Base-by-base conservation (phyloP, 2,113 vertebrate genomes). In the Eubucco bourcierii region DNA sequence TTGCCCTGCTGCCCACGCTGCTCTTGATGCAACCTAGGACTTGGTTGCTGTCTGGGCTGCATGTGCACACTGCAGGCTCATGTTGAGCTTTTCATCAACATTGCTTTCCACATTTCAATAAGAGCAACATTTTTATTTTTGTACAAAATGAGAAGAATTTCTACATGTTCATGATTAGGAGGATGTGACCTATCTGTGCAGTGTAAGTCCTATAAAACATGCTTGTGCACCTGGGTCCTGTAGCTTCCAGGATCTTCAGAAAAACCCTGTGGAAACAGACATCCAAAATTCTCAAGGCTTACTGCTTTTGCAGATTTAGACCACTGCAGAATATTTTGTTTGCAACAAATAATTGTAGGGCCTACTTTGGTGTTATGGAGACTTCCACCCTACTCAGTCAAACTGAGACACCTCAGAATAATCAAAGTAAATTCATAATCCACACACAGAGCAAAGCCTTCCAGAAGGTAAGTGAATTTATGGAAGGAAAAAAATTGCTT, bases 361-460 rank as follows among this genome's bases (percentile, higher is more conserved):
- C 92, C 60, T 90, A 19, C 61, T 95, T 77, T 33, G 92, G 79
- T 66, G 66, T 73, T 94, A 68, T 94, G 91, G 87, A 88, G 94
- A 74, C 76, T 94, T 93, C 86, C 59, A 12, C 96, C 50, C 61
- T 94, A 70, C 73, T 73, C 56, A 92, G 90, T 94, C 87, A 60
- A 88, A 65, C 5, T 25, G 41, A 79, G 89, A 63, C 52, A 83
- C 87, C 96, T 96, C 66, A 92, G 81, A 93, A 92, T 87, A 93
- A 95, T 94, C 95, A 59, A 90, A 74, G 90, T 94, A 94, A 94
- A 81, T 80, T 68, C 90, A 95, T 90, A 72, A 88, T 95, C 87
- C 50, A 78, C 31, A 89, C 29, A 79, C 23, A 80, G 28, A 88
- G 34, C 10, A 92, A 58, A 90, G 31, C 15, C 24, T 96, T 96